Conservation (phyloP, 2,113 vertebrate species). For the Todiramphus saurophagus region DNA sequence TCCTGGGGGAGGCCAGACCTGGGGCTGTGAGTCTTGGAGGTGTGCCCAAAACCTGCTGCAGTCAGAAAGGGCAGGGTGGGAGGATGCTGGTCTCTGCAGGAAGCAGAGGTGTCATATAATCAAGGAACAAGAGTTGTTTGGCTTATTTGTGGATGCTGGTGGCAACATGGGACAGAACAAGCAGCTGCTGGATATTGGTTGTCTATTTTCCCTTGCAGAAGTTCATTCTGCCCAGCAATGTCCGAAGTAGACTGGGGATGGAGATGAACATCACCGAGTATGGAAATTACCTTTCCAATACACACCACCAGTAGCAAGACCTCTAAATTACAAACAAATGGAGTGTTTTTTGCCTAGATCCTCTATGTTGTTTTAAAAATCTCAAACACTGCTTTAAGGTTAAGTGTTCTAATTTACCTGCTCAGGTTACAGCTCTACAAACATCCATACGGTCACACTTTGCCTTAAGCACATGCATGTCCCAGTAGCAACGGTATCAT, state of each 20-base stretch:
- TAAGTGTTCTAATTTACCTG: neutral
- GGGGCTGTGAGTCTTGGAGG: neutral
- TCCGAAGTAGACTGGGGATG: neutral
- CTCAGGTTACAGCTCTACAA: neutral
- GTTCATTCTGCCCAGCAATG: neutral
- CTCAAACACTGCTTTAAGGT: neutral
- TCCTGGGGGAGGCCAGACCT: neutral
- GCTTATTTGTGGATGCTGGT: neutral
- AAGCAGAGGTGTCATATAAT: neutral
- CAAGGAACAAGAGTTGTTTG: rapidly evolving
- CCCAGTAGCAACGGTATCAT: neutral
- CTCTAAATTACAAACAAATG: neutral
- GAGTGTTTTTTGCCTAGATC: neutral
- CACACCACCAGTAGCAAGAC: neutral
- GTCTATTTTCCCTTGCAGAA: neutral
- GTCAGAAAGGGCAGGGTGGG: neutral
- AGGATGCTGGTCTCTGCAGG: neutral
- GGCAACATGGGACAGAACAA: neutral
- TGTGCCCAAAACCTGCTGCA: neutral
- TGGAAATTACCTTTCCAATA: neutral
- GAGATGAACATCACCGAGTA: neutral
- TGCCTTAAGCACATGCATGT: neutral
- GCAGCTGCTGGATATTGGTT: neutral
- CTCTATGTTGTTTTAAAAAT: neutral
- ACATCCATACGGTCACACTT: neutral